Base-by-base conservation (phyloP, 30 jellyfish, hydroid and myxozoan species). In the Thelohanellus kitauei region DNA sequence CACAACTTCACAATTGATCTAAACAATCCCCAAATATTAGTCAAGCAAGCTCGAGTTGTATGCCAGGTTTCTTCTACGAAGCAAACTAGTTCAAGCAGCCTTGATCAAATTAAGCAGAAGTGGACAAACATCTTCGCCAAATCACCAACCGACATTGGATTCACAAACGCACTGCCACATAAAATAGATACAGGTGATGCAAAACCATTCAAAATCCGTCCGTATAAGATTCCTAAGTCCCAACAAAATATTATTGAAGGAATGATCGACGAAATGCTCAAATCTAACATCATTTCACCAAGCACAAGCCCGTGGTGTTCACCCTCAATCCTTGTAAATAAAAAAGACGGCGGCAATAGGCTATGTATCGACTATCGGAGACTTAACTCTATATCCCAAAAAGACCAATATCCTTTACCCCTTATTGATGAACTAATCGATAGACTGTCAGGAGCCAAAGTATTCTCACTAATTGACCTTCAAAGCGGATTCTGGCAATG, bases 221-320 rank as follows among this genome's bases (percentile, higher is more conserved):
- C 58, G 2, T 48, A 48, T 30, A 39, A 52, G 4, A 51, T 48
- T 30, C 58, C 82, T 20, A 17, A 9, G 18, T 27, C 45, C 3
- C 34, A 56, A 17, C 23, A 37, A 51, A 22, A 29, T 18, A 20
- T 18, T 14, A 47, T 56, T 22, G 56, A 35, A 3, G 16, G 30
- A 23, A 23, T 32, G 41, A 44, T 57, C 20, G 60, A 57, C 31
- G 51, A 57, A 4, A 50, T 48, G 60, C 41, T 48, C 4, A 13
- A 22, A 9, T 17, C 22, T 14, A 44, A 39, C 10, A 31, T 48
- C 38, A 57, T 48, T 16, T 17, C 33, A 33, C 68, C 71, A 18
- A 21, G 60, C 14, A 29, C 44, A 14, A 50, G 83, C 53, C 68
- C 71, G 14, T 58, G 60, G 83, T 15, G 59, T 2, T 15, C 60